Base-by-base conservation (phyloP, 2,888 invertebrate species). In the Pollenia angustigena region DNA sequence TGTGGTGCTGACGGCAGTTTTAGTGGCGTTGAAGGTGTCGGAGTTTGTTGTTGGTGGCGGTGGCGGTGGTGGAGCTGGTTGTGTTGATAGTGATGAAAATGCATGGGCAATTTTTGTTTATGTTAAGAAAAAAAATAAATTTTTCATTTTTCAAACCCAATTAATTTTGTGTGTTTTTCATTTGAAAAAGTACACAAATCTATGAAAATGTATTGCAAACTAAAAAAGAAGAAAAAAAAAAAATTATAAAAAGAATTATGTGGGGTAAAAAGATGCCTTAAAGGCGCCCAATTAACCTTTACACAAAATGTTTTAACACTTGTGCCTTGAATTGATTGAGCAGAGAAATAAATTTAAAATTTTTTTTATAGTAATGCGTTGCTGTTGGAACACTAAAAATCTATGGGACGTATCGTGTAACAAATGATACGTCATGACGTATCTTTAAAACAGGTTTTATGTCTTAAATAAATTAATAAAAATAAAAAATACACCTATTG, bases 111-210 rank as follows among this genome's bases (percentile, higher is more conserved):
- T 74, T 80, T 79, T 69, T 82, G 85, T 86, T 86, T 86, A 85
- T 71, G n/a, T 69, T 86, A 56, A 44, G 68, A 69, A 56, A 86
- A 85, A 85, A 74, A 80, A 88, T 88, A 88, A 88, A 89, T 87
- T 88, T 86, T 88, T 88, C 76, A 89, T 86, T 88, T 88, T 88
- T 88, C 74, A 81, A 87, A 88, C 87, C 87, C 88, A 89, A 88
- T 88, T 87, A 81, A 86, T 82, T 66, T 81, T 75, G 66, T 71
- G 23, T 85, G 18, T 23, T 14, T 48, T 64, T 50, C 14, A 48
- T 42, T 75, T 68, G 56, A 68, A 74, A 58, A 66, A 18, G 48
- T 23, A 71, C 18, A 78, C 54, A 64, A 48, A 14, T 52, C 14
- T 62, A 0, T 40, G 3, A 52, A 74, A 85, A 80, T 85, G n/a